These are phyloP conservation scores for Drymodes brunneopygia DNA, from an alignment of 2,113 vertebrate species.

Conservation along the genomic window DNA sequence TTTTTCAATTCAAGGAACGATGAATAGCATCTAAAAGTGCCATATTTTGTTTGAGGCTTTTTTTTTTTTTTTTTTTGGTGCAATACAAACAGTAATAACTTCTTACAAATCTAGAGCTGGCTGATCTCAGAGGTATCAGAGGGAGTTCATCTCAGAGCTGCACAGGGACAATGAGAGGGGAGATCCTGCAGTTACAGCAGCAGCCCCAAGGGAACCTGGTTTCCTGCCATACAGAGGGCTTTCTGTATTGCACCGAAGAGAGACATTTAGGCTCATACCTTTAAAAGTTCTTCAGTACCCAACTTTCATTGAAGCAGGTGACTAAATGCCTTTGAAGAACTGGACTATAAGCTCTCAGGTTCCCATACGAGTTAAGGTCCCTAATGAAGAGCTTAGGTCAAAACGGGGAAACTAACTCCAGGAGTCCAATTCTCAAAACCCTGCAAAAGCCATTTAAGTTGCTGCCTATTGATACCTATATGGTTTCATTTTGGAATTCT, in stretches of 20 bases:
- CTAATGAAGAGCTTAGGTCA: neutral
- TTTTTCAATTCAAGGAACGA: neutral
- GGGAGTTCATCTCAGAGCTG: neutral
- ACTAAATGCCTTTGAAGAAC: neutral
- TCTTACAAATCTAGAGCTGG: neutral
- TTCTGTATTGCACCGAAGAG: neutral
- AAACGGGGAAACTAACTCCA: neutral
- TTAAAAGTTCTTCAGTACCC: neutral
- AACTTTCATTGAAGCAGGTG: neutral
- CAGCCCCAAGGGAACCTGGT: neutral
- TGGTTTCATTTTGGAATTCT: neutral
- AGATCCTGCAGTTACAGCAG: neutral
- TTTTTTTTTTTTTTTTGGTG: neutral
- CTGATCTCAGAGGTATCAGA: neutral
- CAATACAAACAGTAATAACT: neutral
- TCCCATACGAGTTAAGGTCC: neutral
- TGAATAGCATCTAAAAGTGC: neutral
- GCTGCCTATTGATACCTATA: neutral
- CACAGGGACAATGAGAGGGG: neutral
- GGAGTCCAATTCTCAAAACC: neutral
- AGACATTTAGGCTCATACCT: neutral
- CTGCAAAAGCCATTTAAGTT: neutral
- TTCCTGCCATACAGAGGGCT: neutral
- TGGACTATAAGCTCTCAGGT: neutral
- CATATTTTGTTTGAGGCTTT: rapidly evolving